Evolutionary conservation across 2,888 invertebrate genomes (phyloP).

Genomic region (Limnephilus auricula): DNA sequence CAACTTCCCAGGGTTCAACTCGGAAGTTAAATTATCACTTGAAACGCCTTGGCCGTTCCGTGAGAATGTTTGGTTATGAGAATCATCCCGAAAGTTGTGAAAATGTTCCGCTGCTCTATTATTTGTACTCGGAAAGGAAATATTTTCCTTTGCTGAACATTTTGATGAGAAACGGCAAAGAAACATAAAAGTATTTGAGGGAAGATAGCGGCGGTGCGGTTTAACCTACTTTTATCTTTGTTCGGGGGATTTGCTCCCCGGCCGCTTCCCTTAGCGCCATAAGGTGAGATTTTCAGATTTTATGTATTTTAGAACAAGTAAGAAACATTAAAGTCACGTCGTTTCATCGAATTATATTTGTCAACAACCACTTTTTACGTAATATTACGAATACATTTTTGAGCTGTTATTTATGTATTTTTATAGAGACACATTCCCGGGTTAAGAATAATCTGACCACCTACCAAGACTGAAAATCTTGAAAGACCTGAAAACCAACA

Average conservation of each 20-base stretch:
- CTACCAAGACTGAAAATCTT: too few relatives aligned
- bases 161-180: slow-evolving; percentile 45
- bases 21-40: neutral
- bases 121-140: slow-evolving; percentile 17
- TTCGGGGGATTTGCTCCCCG: neutral
- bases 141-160: slow-evolving; percentile 19
- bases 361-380: neutral
- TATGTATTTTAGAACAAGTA: neutral
- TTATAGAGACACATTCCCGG: too few relatives aligned
- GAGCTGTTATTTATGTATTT: too few relatives aligned
- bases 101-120: neutral
- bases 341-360: neutral
- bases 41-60: neutral
- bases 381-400: too few relatives aligned
- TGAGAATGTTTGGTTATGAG: neutral
- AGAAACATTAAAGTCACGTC: neutral
- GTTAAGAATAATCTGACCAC: too few relatives aligned
- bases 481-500: too few relatives aligned
- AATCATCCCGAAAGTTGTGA: neutral
- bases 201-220: slow-evolving; percentile 19
- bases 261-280: neutral
- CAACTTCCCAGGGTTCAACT: neutral
- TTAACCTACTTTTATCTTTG: slow-evolving; percentile 16
- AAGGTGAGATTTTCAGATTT: neutral
- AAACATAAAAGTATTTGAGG: slow-evolving; percentile 52